These are phyloP conservation scores for Daboia siamensis DNA, from an alignment of 2,113 vertebrate species.

Conservation along the genomic window DNA sequence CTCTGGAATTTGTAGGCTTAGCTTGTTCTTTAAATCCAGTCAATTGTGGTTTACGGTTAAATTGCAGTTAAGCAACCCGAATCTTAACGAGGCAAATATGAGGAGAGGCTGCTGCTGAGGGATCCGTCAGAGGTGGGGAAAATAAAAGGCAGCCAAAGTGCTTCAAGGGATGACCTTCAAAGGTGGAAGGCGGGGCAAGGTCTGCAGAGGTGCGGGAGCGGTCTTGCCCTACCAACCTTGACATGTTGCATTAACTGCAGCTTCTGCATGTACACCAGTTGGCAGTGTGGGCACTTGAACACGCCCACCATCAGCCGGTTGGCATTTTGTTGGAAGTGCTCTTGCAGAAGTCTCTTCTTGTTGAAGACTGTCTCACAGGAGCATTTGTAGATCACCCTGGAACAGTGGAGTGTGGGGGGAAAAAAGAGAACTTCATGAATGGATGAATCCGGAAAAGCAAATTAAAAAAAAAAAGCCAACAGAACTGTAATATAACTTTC, in stretches of 20 bases:
- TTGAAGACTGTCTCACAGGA: conserved; percentile 92
- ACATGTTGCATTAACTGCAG: conserved; percentile 89
- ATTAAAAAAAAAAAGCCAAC: too few species aligned
- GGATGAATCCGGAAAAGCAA: neutral
- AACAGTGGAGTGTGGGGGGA: conserved; percentile 9
- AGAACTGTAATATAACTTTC: neutral
- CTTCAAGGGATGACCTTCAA: neutral
- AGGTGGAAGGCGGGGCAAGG: neutral
- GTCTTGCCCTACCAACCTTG: conserved; percentile 75
- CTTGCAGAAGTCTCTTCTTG: conserved; percentile 87
- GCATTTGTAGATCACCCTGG: conserved; percentile 92
- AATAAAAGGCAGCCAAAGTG: too few species aligned
- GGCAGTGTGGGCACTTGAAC: conserved; percentile 94
- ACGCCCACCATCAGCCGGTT: conserved; percentile 80
- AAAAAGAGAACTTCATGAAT: neutral
- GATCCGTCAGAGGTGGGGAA: neutral
- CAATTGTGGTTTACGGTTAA: neutral
- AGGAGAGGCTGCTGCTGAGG: neutral
- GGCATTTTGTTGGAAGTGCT: conserved; percentile 90
- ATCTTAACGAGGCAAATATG: neutral
- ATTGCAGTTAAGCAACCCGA: neutral
- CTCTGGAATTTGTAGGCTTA: neutral
- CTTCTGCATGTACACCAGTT: conserved; percentile 89
- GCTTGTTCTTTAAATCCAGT: neutral
- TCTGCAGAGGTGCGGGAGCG: neutral